These are phyloP conservation scores for Daktulosphaira vitifoliae DNA, from an alignment of 1,140 invertebrate genomes.

Conservation along the genomic window DNA sequence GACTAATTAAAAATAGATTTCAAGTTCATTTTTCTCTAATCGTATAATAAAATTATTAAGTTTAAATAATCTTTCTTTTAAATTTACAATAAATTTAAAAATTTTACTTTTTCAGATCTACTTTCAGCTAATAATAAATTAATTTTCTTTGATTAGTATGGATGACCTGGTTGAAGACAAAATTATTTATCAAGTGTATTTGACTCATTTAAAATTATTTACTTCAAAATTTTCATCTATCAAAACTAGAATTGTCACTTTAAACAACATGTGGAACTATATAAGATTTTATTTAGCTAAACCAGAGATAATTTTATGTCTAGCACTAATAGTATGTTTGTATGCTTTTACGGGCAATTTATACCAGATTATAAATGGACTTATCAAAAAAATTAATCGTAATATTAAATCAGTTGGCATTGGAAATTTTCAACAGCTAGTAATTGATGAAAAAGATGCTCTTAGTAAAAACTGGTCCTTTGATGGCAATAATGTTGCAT, in stretches of 20 bases:
- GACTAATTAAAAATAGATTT: no score
- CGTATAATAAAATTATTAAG: no score
- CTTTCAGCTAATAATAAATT: no score
- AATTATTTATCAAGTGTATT: constrained; percentile 72
- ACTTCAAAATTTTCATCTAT: constrained; percentile 65
- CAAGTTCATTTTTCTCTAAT: no score
- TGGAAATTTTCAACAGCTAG: constrained; percentile 45
- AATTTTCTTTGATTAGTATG: constrained; percentile 51
- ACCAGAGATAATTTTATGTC: constrained; percentile 61
- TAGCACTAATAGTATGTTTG: constrained; percentile 56
- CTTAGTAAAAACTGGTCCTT: constrained; percentile 63
- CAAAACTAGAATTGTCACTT: constrained; percentile 51
- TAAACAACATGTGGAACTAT: constrained; percentile 60
- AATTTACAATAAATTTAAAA: no score
- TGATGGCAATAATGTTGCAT: constrained; percentile 62
- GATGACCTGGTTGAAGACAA: constrained; percentile 81
- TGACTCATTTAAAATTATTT: constrained; percentile 71
- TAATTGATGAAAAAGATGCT: constrained; percentile 43
- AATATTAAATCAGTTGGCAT: constrained; percentile 50
- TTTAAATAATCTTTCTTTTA: no score
- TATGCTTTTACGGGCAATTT: constrained; percentile 68
- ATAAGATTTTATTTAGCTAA: constrained; percentile 63
- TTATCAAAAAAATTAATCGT: constrained; percentile 61
- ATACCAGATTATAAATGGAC: constrained; percentile 64
- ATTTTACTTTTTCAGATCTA: no score